These are phyloP conservation scores for Macropus fuliginosus DNA, from an alignment of 2,797 vertebrate genomes.

Conservation along the genomic window DNA sequence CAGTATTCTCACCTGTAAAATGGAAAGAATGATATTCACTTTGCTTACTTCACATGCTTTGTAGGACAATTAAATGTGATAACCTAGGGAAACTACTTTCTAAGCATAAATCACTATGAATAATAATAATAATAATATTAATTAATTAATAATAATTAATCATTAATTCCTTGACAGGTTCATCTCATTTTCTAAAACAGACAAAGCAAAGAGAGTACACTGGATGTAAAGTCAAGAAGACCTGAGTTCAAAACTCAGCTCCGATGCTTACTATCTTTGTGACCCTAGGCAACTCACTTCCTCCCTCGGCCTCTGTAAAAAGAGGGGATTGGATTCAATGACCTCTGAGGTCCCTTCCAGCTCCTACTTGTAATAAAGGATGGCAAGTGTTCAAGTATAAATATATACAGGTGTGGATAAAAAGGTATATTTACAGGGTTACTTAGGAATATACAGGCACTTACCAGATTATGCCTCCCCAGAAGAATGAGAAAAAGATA, in stretches of 20 bases:
- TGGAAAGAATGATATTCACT: neutral
- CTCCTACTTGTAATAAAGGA: neutral
- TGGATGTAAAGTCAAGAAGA: neutral
- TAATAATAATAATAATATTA: no score
- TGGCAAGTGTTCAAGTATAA: conserved; percentile 25
- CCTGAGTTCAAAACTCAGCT: neutral
- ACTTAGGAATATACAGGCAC: conserved; percentile 65
- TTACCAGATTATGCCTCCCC: conserved; percentile 99
- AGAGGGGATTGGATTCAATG: neutral
- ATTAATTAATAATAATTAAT: neutral
- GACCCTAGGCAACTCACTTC: neutral
- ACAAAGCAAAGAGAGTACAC: neutral
- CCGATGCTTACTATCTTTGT: neutral
- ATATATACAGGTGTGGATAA: conserved; percentile 4
- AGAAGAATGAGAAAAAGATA: conserved; percentile 98
- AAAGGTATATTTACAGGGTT: neutral
- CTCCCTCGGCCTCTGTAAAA: neutral
- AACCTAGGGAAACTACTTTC: neutral
- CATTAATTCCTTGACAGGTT: neutral
- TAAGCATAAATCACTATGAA: neutral
- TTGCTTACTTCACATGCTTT: neutral
- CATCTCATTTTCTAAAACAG: no score
- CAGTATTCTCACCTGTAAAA: neutral
- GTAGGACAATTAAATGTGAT: neutral
- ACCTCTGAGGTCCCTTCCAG: neutral